Base-by-base conservation (phyloP, 2,113 vertebrate genomes). In the Nesoenas mayeri region DNA sequence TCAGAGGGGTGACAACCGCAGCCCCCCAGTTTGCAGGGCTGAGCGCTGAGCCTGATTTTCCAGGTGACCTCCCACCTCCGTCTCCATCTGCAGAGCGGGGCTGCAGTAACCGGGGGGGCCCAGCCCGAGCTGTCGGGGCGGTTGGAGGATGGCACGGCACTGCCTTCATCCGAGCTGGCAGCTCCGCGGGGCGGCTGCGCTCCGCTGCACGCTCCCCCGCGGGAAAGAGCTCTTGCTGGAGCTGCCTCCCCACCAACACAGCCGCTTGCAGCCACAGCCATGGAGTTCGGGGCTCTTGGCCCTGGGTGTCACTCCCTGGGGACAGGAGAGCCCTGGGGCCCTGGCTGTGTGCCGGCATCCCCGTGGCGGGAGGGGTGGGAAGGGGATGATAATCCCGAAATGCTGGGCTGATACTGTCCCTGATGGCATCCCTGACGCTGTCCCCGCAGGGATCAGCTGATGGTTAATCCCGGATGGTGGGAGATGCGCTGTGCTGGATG, bases 101-200 rank as follows among this genome's bases (percentile, higher is more conserved):
- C 42, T 44, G 42, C 42, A 44, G 16, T 44, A 44, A 44, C 42
- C 42, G 42, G 42, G 42, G 42, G 42, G 42, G 42, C 42, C 42
- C 42, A 44, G 42, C 42, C 42, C 42, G 42, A 44, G 42, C 42
- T 44, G 42, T 44, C 42, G 42, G 42, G 42, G 42, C 16, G 42
- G 42, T 44, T 44, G 92, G 85, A 90, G 90, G 58, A 53, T 60
- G 89, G 90, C 88, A 83, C 44, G 1, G 67, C 1, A 9, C 85
- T 95, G 88, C 88, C 74, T 88, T 94, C 85, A 94, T 94, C 57
- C 6, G 34, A 92, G 54, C 91, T 94, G 96, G 94, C 95, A 95
- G 94, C 82, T 94, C 95, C 32, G 19, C 36, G 2, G 93, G 79
- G 94, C 78, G 50, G 57, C 72, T 9, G 31, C 3, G 29, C 86